A percentile compares a stretch with the other conserved stretches of the same genome.
Evolutionary conservation across 2,797 vertebrate species (phyloP).

Genomic region (Ptychobarbus kaznakovi): DNA sequence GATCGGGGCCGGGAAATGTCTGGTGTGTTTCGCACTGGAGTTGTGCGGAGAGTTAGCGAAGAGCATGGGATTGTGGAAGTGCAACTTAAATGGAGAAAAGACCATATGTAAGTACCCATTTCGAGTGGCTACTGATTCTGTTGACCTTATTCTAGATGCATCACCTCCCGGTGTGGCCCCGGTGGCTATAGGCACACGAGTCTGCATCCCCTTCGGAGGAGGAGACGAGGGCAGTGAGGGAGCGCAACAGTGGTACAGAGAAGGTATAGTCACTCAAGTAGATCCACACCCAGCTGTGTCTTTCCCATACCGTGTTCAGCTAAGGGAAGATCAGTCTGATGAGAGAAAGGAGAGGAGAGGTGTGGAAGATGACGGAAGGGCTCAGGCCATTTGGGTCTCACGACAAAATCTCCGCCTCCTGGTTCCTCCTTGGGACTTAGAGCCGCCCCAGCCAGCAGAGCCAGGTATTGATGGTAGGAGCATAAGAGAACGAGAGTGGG

Average conservation of each 20-base stretch:
- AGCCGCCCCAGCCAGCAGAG: constrained; percentile 66
- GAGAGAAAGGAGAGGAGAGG: constrained; percentile 63
- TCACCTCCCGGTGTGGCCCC: constrained; percentile 79
- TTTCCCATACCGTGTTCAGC: constrained; percentile 84
- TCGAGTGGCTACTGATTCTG: constrained; percentile 67
- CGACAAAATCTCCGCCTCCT: constrained; percentile 86
- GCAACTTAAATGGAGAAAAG: constrained; percentile 85
- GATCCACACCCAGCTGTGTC: constrained; percentile 83
- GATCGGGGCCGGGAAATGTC: constrained; percentile 63
- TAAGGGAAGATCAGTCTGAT: constrained; percentile 61
- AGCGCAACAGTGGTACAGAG: constrained; percentile 79
- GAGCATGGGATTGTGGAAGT: constrained; percentile 84
- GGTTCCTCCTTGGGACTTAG: constrained; percentile 84
- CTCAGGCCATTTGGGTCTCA: constrained; percentile 80
- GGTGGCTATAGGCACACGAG: constrained; percentile 80
- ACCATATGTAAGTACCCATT: constrained; percentile 77
- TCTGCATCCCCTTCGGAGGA: constrained; percentile 83
- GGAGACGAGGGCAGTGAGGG: constrained; percentile 68
- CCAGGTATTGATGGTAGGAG: constrained; percentile 61
- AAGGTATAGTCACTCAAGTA: constrained; percentile 86
- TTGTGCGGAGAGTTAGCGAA: constrained; percentile 85
- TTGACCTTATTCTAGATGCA: constrained; percentile 86
- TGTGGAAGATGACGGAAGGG: constrained; percentile 58
- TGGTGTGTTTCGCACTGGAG: constrained; percentile 80
- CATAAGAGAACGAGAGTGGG: constrained; percentile 66